Evolutionary conservation across 1,140 invertebrate species (phyloP).

Genomic region (Drosophila funebris): DNA sequence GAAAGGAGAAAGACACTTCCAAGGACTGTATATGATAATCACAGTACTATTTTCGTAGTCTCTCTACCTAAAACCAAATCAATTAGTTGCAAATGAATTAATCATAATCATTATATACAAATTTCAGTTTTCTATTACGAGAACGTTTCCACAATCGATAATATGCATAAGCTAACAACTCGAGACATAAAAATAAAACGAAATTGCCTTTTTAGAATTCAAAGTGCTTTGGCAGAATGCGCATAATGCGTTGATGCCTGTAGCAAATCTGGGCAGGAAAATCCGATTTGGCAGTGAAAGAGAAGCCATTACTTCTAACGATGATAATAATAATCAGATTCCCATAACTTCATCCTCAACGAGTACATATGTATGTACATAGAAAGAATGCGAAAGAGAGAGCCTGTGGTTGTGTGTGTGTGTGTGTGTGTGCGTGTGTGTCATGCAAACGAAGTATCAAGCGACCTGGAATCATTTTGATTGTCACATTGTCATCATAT

Average conservation of each 20-base stretch:
- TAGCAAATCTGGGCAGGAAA: slow-evolving; percentile 37
- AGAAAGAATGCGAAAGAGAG: not conserved
- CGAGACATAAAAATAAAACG: slow-evolving; percentile 60
- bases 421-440: not conserved
- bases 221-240: slow-evolving; percentile 40
- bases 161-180: slow-evolving; percentile 47
- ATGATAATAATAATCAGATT: slow-evolving; percentile 57
- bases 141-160: slow-evolving; percentile 21
- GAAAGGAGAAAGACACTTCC: too few relatives aligned
- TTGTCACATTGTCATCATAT: slow-evolving; percentile 81
- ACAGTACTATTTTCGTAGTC: too few relatives aligned
- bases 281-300: slow-evolving; percentile 34
- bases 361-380: not conserved
- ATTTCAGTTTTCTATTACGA: not conserved
- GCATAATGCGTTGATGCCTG: slow-evolving; percentile 64
- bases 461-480: slow-evolving; percentile 77
- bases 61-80: not conserved
- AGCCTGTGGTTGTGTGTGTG: too few relatives aligned
- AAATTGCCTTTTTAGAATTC: slow-evolving; percentile 74
- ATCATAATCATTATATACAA: not conserved
- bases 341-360: slow-evolving; percentile 37
- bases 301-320: slow-evolving; percentile 46
- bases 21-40: too few relatives aligned
- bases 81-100: not conserved
- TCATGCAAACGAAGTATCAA: slow-evolving; percentile 25